Evolutionary conservation across 2,797 vertebrate species (phyloP), one percentile per base, ranked within the genome.

Genomic region (Propithecus deckenii): DNA sequence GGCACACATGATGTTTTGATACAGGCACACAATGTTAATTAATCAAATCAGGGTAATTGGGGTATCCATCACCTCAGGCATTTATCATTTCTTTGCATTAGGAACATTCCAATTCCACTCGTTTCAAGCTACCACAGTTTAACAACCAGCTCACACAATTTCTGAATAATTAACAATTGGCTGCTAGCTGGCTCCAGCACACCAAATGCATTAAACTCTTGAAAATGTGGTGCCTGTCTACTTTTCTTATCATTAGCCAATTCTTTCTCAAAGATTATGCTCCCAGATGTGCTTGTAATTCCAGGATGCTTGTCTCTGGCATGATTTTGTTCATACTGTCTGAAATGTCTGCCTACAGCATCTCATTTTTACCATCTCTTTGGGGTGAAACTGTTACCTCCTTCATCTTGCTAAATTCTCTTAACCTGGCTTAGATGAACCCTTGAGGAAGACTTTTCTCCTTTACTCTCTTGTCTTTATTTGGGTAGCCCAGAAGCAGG

Each of bases 81-180:
- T 67, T 67, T 67, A 67, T 67, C 32, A 35, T 67, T 67, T 67
- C 32, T 67, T 67, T 67, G 63, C 63, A 28, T 59, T 65, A 65
- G 63, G 63, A 65, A 65, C 63, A 65, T n/a, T 65, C 32, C 63
- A 18, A 65, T 67, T 35, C 63, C 7, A 35, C 63, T 67, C 32
- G 18, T 96, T 95, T 25, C 71, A 95, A 97, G 67, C 35, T 76
- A 90, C 55, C 79, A 61, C 38, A 59, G 35, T 43, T 61, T 81
- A 81, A 43, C 28, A 4, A 61, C 55, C 55, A 81, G 35, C 38
- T 81, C 57, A 61, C 32, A 92, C 38, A 63, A 92, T 59, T 95
- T 92, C 14, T 81, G 41, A 91, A 81, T 92, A 96, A 92, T 95
- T 86, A 79, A 52, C 30, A 93, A 93, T 78, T 35, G 52, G 63